Evolutionary conservation across 2,888 invertebrate species (phyloP).

Genomic region (Archips xylosteana): DNA sequence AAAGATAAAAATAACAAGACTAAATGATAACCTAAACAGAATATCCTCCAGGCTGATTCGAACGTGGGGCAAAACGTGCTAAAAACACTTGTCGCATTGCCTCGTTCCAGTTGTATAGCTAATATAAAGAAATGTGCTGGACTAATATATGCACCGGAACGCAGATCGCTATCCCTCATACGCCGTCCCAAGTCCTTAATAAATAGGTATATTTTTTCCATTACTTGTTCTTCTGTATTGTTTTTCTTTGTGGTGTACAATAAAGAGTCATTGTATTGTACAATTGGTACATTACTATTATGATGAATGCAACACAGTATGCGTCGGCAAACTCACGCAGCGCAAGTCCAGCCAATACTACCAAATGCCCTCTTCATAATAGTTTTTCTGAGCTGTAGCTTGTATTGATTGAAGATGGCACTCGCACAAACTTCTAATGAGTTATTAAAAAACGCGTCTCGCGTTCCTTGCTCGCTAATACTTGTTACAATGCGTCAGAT

Average conservation of each 20-base stretch:
- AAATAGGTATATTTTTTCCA: background rate
- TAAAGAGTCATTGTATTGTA: too few relatives aligned
- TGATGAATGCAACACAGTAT: slow-evolving; percentile 1
- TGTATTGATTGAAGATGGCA: slow-evolving; percentile 30
- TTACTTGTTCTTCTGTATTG: too few relatives aligned
- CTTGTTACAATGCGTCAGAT: slow-evolving; percentile 22
- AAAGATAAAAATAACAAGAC: too few relatives aligned
- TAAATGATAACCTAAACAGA: too few relatives aligned
- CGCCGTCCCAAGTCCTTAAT: background rate
- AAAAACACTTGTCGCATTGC: too few relatives aligned
- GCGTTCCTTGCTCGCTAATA: slow-evolving; percentile 29
- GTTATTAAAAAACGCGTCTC: slow-evolving; percentile 32
- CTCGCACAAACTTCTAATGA: slow-evolving; percentile 37
- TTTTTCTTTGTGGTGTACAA: too few relatives aligned
- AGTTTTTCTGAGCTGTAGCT: slow-evolving; percentile 23
- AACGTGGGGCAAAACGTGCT: too few relatives aligned
- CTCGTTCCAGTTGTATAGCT: too few relatives aligned
- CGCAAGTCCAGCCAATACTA: background rate
- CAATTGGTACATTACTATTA: background rate
- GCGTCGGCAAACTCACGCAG: slow-evolving; percentile 5
- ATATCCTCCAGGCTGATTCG: too few relatives aligned
- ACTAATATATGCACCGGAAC: too few relatives aligned
- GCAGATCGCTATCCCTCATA: too few relatives aligned
- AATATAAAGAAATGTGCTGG: too few relatives aligned
- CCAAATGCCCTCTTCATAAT: slow-evolving; percentile 15